Evolutionary conservation across 2,113 vertebrate species (phyloP).

Genomic region (Rhinopomastus cyanomelas): DNA sequence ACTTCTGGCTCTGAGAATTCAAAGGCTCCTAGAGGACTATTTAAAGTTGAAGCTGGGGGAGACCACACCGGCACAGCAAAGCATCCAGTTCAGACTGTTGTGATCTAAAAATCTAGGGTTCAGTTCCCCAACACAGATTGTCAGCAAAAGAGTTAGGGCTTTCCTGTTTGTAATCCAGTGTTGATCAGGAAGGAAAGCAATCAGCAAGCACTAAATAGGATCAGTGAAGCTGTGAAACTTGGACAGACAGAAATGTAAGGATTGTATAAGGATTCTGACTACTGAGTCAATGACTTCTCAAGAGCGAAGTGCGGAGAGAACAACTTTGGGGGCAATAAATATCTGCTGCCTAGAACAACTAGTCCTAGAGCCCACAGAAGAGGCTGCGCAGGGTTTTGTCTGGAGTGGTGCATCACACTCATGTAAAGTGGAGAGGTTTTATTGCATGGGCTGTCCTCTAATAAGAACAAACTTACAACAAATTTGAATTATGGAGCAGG

Average conservation of each 20-base stretch:
- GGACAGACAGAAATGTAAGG: background rate
- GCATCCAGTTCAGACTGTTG: background rate
- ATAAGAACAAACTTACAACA: background rate
- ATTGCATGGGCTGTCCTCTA: background rate
- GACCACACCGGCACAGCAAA: background rate
- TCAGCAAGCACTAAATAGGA: background rate
- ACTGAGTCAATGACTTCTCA: background rate
- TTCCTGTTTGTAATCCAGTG: background rate
- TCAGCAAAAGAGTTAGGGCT: background rate
- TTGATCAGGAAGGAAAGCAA: background rate
- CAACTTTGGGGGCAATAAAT: background rate
- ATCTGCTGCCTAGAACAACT: background rate
- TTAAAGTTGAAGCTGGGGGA: background rate
- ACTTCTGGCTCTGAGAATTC: background rate
- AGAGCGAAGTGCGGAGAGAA: background rate
- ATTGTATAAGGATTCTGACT: background rate
- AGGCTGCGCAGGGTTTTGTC: background rate
- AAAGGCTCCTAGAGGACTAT: background rate
- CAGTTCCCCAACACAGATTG: background rate
- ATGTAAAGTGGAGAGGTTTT: background rate
- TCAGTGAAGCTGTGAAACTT: background rate
- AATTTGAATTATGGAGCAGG: background rate
- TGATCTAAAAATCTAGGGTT: background rate
- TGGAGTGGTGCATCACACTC: background rate
- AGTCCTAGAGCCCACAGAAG: background rate